Base-by-base conservation (phyloP, 1,140 invertebrate genomes). In the Druon quercuslanigerum region DNA sequence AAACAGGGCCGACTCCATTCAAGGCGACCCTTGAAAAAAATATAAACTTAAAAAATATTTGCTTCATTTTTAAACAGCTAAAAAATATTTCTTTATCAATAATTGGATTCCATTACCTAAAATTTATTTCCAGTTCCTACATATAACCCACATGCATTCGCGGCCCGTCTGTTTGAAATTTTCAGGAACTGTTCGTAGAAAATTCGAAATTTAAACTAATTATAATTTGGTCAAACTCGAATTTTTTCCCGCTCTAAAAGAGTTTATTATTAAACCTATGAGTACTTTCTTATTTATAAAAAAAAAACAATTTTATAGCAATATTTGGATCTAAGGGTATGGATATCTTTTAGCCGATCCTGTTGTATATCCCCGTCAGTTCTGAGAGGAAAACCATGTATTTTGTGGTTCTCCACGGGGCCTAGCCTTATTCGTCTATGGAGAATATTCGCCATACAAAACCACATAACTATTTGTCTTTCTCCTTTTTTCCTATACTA, bases 351-450 rank as follows among this genome's bases (percentile, higher is more conserved):
- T 51, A 33, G 79, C 80, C 79, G 79, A 56, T 80, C 76, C 79
- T 82, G 79, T 75, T 25, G 33, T 54, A 75, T 77, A 80, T 82
- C 66, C 79, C 75, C 74, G 79, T 77, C 60, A 60, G 79, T 90
- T 88, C 86, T 90, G 87, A 90, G 85, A 91, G 89, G 87, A 83
- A 91, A 90, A 90, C 82, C 89, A 81, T 91, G 89, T 89, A 89
- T 88, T 82, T 75, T 75, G 82, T 77, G 86, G 83, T 86, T 85
- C 86, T 84, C 83, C 79, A 82, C 78, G 80, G 80, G 84, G 76
- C 81, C 60, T 85, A 85, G 80, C 80, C 79, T 66, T 82, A 84
- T 84, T 80, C 79, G 82, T 77, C 84, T 83, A 73, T 78, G 72
- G 73, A 72, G 73, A 79, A 79, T 83, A 86, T 86, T 83, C 83